phyloP scores from a whole-genome alignment of 2,888 invertebrate species.

The Cerceris ruficornis region DNA sequence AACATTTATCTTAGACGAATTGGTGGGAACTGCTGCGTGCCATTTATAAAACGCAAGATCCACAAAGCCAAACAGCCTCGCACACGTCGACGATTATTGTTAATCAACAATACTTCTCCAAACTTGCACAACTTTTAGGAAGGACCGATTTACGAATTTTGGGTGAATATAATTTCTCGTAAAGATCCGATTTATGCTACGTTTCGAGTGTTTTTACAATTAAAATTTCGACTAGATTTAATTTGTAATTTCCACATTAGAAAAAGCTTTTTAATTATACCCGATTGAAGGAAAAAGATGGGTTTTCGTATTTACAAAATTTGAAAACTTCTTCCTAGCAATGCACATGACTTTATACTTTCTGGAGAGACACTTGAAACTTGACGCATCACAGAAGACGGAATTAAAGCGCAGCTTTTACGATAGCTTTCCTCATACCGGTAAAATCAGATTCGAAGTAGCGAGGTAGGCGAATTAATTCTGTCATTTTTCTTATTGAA shows the following conservation, averaged over 20 bases:
- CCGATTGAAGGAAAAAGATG: background rate
- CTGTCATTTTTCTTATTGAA: no score
- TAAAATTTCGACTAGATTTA: background rate
- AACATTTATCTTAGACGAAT: background rate
- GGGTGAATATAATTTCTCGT: no score
- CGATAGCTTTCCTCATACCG: background rate
- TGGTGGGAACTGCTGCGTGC: background rate
- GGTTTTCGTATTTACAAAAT: background rate
- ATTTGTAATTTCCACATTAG: background rate
- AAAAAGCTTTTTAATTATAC: background rate
- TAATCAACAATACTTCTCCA: background rate
- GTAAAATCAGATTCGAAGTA: background rate
- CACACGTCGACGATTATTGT: background rate
- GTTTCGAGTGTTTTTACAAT: no score
- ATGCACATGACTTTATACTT: constrained; percentile 4
- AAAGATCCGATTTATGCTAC: no score
- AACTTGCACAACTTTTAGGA: background rate
- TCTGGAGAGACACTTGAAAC: background rate
- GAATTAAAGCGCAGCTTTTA: background rate
- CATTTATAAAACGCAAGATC: background rate
- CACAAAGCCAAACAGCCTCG: background rate
- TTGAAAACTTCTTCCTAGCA: background rate
- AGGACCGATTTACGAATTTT: background rate
- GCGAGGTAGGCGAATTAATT: background rate
- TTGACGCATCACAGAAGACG: background rate